Evolutionary conservation across 2,888 invertebrate genomes (phyloP).

Genomic region (Eristalis pertinax): DNA sequence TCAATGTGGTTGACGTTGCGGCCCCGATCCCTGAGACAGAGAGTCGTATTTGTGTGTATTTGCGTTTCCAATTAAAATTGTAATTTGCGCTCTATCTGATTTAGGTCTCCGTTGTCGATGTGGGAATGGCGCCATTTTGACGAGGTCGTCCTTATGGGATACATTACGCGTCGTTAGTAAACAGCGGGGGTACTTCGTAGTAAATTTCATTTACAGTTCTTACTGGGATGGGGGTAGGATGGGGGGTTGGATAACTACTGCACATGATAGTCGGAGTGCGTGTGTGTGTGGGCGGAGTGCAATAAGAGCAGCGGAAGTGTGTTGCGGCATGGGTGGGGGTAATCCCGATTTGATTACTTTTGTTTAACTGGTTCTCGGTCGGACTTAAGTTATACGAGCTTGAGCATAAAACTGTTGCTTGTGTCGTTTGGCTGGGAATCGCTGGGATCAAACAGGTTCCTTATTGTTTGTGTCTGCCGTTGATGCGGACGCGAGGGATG

Average conservation of each 20-base stretch:
- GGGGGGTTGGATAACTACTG: neutral
- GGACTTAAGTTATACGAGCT: neutral
- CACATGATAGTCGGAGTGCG: neutral
- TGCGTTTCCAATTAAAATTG: slow-evolving; percentile 51
- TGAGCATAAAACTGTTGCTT: neutral
- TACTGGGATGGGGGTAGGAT: neutral
- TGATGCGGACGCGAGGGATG: neutral
- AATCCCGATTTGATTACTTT: slow-evolving; percentile 5
- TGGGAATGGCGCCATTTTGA: slow-evolving; percentile 58
- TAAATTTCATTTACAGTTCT: slow-evolving; percentile 40
- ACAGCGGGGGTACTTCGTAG: slow-evolving; percentile 37
- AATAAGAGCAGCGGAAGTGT: neutral
- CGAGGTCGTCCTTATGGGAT: slow-evolving; percentile 30
- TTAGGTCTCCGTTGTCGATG: slow-evolving; percentile 18
- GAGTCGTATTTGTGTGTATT: slow-evolving; percentile 3
- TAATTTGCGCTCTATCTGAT: slow-evolving; percentile 53
- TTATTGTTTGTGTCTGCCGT: neutral
- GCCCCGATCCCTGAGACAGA: neutral
- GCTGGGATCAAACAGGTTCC: neutral
- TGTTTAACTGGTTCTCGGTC: neutral
- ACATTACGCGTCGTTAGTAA: slow-evolving; percentile 36
- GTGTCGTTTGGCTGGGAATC: neutral
- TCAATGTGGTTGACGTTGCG: slow-evolving; percentile 6
- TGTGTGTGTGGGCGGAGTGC: neutral
- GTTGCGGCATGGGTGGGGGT: neutral